These are phyloP conservation scores for Peucedramus taeniatus DNA, from an alignment of 2,113 vertebrate species.

Conservation along the genomic window DNA sequence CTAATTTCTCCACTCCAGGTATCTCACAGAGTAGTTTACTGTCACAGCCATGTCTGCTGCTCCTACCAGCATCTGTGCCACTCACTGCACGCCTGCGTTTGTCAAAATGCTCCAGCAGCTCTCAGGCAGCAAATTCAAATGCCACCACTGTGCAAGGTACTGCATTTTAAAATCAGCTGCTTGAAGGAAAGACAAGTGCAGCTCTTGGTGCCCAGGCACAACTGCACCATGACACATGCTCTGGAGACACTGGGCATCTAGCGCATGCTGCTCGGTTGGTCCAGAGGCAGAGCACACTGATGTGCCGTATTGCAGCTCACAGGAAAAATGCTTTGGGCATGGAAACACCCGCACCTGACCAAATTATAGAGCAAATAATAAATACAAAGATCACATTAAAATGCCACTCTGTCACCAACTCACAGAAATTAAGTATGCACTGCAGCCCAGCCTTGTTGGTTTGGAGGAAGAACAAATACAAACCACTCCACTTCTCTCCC, in stretches of 20 bases:
- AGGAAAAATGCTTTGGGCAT: not conserved
- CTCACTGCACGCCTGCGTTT: rapidly evolving
- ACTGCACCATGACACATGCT: rapidly evolving
- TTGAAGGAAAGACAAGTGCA: not conserved
- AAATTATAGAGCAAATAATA: not conserved
- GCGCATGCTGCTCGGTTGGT: rapidly evolving
- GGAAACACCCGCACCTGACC: not conserved
- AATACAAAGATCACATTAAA: not conserved
- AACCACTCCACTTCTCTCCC: not conserved
- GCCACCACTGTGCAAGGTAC: rapidly evolving
- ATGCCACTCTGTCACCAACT: not conserved
- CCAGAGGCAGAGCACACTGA: not conserved
- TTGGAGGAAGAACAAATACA: not conserved
- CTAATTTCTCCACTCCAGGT: not conserved
- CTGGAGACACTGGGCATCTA: not conserved
- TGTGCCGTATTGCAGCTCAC: rapidly evolving
- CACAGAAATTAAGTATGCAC: not conserved
- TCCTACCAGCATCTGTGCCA: not conserved
- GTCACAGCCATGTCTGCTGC: not conserved
- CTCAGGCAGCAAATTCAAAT: not conserved
- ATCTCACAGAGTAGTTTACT: not conserved
- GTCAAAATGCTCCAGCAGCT: not conserved
- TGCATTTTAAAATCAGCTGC: not conserved
- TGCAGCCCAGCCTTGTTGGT: not conserved
- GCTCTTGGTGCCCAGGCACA: not conserved